Base-by-base conservation (phyloP, 2,113 vertebrate genomes). In the Equus przewalskii region DNA sequence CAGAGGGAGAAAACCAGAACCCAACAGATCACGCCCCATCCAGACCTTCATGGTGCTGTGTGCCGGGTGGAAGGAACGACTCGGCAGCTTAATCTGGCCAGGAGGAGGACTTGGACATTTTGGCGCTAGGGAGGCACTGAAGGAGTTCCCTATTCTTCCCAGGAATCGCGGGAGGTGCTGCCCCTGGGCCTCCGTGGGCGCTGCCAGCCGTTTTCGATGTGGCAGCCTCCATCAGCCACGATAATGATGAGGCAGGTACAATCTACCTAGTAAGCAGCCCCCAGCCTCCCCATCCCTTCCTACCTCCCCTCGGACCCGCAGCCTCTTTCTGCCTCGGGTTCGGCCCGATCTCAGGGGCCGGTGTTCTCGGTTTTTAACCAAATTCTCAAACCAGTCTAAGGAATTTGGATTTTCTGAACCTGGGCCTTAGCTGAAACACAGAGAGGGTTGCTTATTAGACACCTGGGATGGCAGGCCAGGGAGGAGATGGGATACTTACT, bases 221-320 rank as follows among this genome's bases (percentile, higher is more conserved):
- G 98, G 97, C 75, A 98, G 75, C 30, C 0, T 0, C 92, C 67
- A 62, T 13, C 67, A 75, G 58, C 89, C 97, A 86, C 96, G 96
- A 97, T 95, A 98, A 97, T 98, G 92, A 94, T 54, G 91, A 98
- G 97, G 98, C 92, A 95, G 92, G 97, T 95, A 97, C 70, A 98
- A 97, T 88, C 93, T 97, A 82, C 91, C 92, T 95, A 81, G 92
- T 96, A 85, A 14, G 75, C 75, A 96, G 14, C 60, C 89, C 83
- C 92, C 54, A 22, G 44, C 7, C 62, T 72, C 83, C 80, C n/a
- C 24, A 12, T 2, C 56, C 49, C 14, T 46, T n/a, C 89, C 33
- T 15, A 10, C 15, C 72, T 33, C 75, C n/a, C 19, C n/a, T 58
- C 12, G 2, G 18, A 11, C 54, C n/a, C 7, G 54, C n/a, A 28